A percentile compares a stretch with the other conserved stretches of the same genome.
Evolutionary conservation across 2,113 vertebrate genomes (phyloP).

Genomic region (Megalops atlanticus): DNA sequence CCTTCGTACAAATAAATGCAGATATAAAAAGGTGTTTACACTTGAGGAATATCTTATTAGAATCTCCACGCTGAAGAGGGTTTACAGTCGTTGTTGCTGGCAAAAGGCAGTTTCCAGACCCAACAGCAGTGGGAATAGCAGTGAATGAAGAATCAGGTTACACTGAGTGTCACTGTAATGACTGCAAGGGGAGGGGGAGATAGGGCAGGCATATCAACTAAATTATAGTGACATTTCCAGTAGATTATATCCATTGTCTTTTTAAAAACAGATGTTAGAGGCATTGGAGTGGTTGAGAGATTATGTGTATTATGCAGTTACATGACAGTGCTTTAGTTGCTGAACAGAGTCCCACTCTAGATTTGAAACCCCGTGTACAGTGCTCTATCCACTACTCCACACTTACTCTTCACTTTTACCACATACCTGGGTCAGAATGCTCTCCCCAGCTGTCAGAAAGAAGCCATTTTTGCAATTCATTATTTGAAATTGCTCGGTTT

Average conservation of each 20-base stretch:
- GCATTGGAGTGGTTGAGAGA: background rate
- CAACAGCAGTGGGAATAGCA: background rate
- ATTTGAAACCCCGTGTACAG: background rate
- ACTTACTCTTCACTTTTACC: background rate
- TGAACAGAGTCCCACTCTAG: no score
- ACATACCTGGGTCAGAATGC: background rate
- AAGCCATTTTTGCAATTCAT: background rate
- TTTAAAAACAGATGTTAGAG: no score
- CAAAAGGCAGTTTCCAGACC: background rate
- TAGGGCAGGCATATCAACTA: background rate
- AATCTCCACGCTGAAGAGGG: background rate
- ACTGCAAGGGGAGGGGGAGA: background rate
- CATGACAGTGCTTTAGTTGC: no score
- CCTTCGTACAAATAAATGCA: background rate
- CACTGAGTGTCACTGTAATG: conserved; percentile 8
- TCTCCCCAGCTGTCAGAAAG: background rate
- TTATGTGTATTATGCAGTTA: no score
- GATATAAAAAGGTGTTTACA: background rate
- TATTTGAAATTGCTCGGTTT: background rate
- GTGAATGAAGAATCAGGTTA: conserved; percentile 23
- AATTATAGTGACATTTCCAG: no score
- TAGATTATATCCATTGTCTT: no score
- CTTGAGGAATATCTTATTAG: conserved; percentile 5
- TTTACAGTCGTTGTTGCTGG: conserved; percentile 1
- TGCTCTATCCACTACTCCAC: background rate